phyloP scores from a whole-genome alignment of 2,888 invertebrate species.

The Oligia latruncula region DNA sequence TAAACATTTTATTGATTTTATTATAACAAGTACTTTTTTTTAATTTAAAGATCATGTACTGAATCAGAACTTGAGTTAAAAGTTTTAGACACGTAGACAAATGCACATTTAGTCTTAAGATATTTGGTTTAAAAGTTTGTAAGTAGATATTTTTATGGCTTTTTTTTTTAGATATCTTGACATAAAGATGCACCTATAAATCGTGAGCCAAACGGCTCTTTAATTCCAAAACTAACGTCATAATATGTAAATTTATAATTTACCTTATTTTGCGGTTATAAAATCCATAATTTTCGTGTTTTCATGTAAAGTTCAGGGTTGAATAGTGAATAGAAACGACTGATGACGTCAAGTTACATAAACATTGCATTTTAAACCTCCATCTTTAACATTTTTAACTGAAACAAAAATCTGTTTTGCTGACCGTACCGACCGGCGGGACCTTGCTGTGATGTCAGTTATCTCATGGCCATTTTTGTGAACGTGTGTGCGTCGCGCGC shows the following conservation, averaged over 20 bases:
- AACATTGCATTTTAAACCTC: constrained; percentile 19
- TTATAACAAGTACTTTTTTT: not conserved
- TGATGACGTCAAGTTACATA: constrained; percentile 41
- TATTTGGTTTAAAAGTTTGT: not conserved
- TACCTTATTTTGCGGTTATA: constrained; percentile 44
- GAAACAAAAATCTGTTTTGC: constrained; percentile 67
- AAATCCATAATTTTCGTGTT: constrained; percentile 46
- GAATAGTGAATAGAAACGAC: constrained; percentile 14
- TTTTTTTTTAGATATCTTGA: constrained; percentile 1
- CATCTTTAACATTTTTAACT: constrained; percentile 26
- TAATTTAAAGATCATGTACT: not conserved
- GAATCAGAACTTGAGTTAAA: not conserved
- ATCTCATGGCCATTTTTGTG: constrained; percentile 85
- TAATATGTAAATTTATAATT: constrained; percentile 50
- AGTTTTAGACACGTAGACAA: not conserved
- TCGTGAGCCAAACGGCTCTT: constrained; percentile 13
- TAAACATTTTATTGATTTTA: not conserved
- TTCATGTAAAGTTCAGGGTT: constrained; percentile 62
- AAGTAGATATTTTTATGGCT: not conserved
- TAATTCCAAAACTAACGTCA: constrained; percentile 27
- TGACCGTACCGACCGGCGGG: constrained; percentile 77
- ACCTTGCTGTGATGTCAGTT: constrained; percentile 88
- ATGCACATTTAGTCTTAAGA: not conserved
- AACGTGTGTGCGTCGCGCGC: constrained; percentile 61
- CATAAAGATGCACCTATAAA: constrained; percentile 16